Evolutionary conservation across 2,888 invertebrate species (phyloP), one percentile per base, ranked within the genome.

Genomic region (Salticus scenicus): DNA sequence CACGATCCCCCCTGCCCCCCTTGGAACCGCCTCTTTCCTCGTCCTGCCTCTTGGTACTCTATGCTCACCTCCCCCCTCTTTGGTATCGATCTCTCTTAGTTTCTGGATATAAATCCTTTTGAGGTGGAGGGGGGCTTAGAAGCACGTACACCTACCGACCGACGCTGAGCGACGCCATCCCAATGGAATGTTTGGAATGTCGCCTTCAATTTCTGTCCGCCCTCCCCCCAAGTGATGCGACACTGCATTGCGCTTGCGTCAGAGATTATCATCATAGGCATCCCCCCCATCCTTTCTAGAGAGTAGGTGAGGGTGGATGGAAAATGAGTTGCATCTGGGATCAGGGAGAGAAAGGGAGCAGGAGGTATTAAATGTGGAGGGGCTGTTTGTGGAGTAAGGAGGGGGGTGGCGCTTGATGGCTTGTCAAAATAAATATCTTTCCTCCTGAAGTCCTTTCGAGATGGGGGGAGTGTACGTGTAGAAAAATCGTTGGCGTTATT

Each of bases 181-280:
- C 79, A 80, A 64, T 76, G 86, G 86, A 86, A 86, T 86, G 86
- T 72, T 71, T 72, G 86, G 86, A 86, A 86, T 86, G 86, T 77
- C 77, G 72, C 67, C 72, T 75, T 73, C 83, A 71, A 76, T 83
- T 76, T 71, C 76, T 66, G 63, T 33, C 78, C 27, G 69, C 42
- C 63, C 57, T 47, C 47, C 51, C 57, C 51, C 51, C 27, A 27
- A 42, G 41, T 70, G 41, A 41, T 70, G 47, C 31, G 63, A 37
- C 63, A 42, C 71, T 37, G 64, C 78, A 70, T 64, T 77, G 77
- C 77, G 77, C 83, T 30, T 84, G 77, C 83, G 73, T 77, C 76
- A 72, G 72, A 76, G 72, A 83, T 79, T 79, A 79, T 70, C 70
- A 79, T 70, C 57, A 20, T 41, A 33, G 47, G 69, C 33, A 66